Evolutionary conservation across 2,888 invertebrate genomes (phyloP).

Genomic region (Amiota communis): DNA sequence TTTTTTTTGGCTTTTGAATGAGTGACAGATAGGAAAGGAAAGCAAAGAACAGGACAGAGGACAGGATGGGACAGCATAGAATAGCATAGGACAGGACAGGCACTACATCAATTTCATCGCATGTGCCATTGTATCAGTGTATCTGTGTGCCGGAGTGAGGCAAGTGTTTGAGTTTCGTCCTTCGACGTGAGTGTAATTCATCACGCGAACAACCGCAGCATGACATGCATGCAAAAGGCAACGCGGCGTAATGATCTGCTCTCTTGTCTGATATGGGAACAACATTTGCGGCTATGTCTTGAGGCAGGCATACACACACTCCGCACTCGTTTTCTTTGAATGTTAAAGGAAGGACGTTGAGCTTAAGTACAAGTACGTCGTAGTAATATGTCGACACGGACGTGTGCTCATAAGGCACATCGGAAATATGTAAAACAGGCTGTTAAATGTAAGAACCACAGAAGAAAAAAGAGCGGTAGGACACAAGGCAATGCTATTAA

Average conservation of each 20-base stretch:
- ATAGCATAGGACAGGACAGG: slow-evolving; percentile 39
- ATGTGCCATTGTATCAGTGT: slow-evolving; percentile 35
- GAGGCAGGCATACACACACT: slow-evolving; percentile 13
- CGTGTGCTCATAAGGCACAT: background rate
- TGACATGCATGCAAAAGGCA: slow-evolving; percentile 34
- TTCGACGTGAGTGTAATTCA: slow-evolving; percentile 66
- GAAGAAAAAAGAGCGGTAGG: background rate
- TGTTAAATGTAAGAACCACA: background rate
- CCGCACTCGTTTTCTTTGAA: background rate
- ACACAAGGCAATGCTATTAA: slow-evolving; percentile 59
- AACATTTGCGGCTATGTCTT: slow-evolving; percentile 19
- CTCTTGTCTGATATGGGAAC: background rate
- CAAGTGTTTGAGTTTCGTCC: slow-evolving; percentile 43
- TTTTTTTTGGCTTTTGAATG: slow-evolving; percentile 65
- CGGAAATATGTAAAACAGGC: slow-evolving; percentile 12
- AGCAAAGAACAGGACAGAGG: background rate
- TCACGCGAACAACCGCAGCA: slow-evolving; percentile 66
- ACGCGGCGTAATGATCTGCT: background rate
- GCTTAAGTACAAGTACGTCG: background rate
- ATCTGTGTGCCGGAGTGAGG: background rate
- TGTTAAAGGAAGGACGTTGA: background rate
- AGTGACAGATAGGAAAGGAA: slow-evolving; percentile 22
- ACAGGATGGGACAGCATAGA: background rate
- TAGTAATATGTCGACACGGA: background rate
- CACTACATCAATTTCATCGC: slow-evolving; percentile 54